Conservation (phyloP, 2,888 invertebrate species). For the Drosophila parthenogenetica region DNA sequence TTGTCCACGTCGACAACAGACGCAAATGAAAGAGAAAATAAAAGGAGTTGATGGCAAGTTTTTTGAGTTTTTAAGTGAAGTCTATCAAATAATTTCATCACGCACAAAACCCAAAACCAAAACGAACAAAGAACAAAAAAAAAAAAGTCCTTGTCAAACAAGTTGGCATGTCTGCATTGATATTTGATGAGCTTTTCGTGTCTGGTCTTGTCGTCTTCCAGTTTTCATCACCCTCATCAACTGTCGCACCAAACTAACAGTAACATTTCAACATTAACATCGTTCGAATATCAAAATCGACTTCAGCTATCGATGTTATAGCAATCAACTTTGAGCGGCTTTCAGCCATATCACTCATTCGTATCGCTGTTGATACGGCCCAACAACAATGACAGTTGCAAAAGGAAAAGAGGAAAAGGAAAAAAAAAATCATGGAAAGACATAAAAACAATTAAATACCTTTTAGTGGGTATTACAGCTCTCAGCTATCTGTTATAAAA, state of each 20-base stretch:
- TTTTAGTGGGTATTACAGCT: too few species aligned
- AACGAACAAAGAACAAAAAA: background rate
- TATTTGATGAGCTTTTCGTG: slow-evolving; percentile 26
- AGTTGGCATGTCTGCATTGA: slow-evolving; percentile 16
- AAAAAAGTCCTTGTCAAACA: background rate
- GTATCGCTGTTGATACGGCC: slow-evolving; percentile 32
- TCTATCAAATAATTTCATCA: slow-evolving; percentile 60
- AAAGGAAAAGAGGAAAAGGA: background rate
- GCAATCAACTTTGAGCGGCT: slow-evolving; percentile 32
- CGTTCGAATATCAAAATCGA: slow-evolving; percentile 22
- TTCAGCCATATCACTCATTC: slow-evolving; percentile 40
- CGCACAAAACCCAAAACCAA: slow-evolving; percentile 33
- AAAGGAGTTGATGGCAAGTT: background rate
- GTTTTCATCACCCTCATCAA: slow-evolving; percentile 13
- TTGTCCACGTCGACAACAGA: slow-evolving; percentile 25
- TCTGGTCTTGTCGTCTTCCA: background rate
- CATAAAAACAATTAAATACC: background rate
- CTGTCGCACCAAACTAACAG: slow-evolving; percentile 20
- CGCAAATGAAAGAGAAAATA: slow-evolving; percentile 9
- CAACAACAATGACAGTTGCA: slow-evolving; percentile 12
- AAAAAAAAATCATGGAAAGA: background rate
- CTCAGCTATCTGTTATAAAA: background rate
- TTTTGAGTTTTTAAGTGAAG: slow-evolving; percentile 11
- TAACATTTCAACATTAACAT: slow-evolving; percentile 17
- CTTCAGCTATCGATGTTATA: slow-evolving; percentile 46